These are phyloP conservation scores for Palythoa caribaeorum DNA, from an alignment of 92 coral and sea anemone species.

Conservation along the genomic window DNA sequence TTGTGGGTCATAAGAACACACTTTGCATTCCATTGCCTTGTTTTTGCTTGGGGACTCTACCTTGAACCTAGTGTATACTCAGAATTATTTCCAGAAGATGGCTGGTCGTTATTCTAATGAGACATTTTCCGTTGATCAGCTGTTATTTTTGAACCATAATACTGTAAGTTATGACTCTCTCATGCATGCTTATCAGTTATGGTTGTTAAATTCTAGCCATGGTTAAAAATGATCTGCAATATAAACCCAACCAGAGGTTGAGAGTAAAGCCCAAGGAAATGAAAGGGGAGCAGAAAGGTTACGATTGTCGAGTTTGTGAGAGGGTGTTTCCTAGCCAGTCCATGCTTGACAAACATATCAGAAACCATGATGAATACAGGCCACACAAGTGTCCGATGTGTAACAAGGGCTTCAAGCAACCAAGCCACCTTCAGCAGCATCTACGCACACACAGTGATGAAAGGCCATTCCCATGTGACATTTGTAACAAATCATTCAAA, in stretches of 20 bases:
- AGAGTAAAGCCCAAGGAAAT: conserved; percentile 12
- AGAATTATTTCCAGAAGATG: no score
- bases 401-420: conserved; percentile 91
- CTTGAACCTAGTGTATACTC: no score
- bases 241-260: conserved; percentile 37
- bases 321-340: conserved; percentile 80
- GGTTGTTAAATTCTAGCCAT: not conserved
- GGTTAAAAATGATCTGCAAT: conserved; percentile 18
- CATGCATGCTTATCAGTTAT: not conserved
- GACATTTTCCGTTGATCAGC: no score
- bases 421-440: conserved; percentile 90
- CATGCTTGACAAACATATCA: conserved; percentile 82
- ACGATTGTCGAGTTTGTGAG: conserved; percentile 90
- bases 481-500: conserved; percentile 93
- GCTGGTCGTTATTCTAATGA: no score
- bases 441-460: conserved; percentile 91
- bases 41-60: no score
- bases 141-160: no score
- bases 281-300: conserved; percentile 52
- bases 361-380: conserved; percentile 85
- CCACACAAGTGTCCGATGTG: conserved; percentile 94
- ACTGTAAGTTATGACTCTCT: no score
- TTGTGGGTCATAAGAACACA: no score
- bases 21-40: no score
- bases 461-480: conserved; percentile 92